These are phyloP conservation scores for Drosophila teissieri DNA, from an alignment of 1,140 invertebrate species.

Conservation along the genomic window DNA sequence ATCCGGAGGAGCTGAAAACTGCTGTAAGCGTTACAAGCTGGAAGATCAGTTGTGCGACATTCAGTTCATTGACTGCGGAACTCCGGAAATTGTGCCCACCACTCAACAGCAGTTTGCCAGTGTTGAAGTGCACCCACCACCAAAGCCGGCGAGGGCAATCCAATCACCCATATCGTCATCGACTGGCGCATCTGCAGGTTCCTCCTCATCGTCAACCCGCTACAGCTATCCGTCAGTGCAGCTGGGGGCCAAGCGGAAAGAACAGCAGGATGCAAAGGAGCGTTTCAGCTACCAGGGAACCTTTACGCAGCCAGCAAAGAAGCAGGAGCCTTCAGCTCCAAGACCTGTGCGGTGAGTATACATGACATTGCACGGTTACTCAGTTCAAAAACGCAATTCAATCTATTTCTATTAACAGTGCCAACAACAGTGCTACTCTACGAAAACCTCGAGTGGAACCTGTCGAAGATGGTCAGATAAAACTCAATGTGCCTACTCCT, in stretches of 20 bases:
- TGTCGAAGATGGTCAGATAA: slow-evolving; percentile 35
- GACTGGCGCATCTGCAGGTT: background rate
- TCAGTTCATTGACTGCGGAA: slow-evolving; percentile 88
- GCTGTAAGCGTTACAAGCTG: slow-evolving; percentile 86
- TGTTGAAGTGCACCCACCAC: slow-evolving; percentile 81
- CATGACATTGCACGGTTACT: background rate
- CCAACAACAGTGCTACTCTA: slow-evolving; percentile 31
- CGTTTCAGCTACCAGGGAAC: slow-evolving; percentile 83
- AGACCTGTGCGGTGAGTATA: slow-evolving; percentile 49
- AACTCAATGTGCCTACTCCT: slow-evolving; percentile 72
- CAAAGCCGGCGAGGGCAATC: slow-evolving; percentile 65
- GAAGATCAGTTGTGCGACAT: slow-evolving; percentile 88
- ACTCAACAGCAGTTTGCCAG: slow-evolving; percentile 59
- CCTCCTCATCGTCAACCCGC: slow-evolving; percentile 42
- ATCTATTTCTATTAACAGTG: background rate
- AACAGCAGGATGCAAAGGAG: slow-evolving; percentile 73
- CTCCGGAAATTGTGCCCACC: slow-evolving; percentile 85
- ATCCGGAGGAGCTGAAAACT: slow-evolving; percentile 83
- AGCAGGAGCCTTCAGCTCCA: slow-evolving; percentile 24
- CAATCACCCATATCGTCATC: slow-evolving; percentile 30
- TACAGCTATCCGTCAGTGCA: slow-evolving; percentile 84
- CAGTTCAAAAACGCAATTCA: too few relatives aligned
- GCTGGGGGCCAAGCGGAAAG: slow-evolving; percentile 77
- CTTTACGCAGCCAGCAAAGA: slow-evolving; percentile 44
- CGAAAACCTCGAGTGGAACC: slow-evolving; percentile 44